Conservation (phyloP, 1,140 invertebrate genomes). For the Scaptomyza graminum region DNA sequence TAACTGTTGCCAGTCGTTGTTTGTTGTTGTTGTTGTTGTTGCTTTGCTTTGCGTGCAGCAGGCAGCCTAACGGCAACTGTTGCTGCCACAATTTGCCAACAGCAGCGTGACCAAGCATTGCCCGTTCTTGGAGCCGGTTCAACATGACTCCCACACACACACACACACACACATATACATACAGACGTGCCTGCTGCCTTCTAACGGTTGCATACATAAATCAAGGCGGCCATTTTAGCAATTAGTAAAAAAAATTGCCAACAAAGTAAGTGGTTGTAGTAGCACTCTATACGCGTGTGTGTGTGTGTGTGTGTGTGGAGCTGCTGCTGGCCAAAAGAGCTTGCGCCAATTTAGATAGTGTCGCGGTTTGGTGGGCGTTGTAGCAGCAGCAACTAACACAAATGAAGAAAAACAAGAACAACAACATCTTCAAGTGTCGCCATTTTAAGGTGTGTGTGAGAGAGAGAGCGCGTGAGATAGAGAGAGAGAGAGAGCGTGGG, state of each 20-base stretch:
- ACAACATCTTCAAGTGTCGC: constrained; percentile 35
- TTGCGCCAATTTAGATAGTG: constrained; percentile 38
- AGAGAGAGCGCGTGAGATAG: constrained; percentile 7
- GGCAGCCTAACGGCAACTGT: constrained; percentile 74
- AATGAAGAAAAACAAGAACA: constrained; percentile 1
- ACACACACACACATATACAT: constrained; percentile 6
- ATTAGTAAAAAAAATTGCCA: constrained; percentile 55
- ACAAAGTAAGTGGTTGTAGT: constrained; percentile 37
- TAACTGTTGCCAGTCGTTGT: constrained; percentile 39
- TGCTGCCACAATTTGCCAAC: constrained; percentile 69
- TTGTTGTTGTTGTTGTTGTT: constrained; percentile 7
- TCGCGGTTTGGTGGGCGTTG: constrained; percentile 23
- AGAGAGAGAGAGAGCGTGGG: constrained; percentile 9
- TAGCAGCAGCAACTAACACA: neutral
- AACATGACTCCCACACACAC: constrained; percentile 57
- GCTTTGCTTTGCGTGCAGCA: constrained; percentile 56
- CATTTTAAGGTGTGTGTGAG: constrained; percentile 23
- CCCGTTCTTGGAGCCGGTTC: constrained; percentile 57
- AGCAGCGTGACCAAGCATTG: constrained; percentile 55
- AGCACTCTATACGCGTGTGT: neutral
- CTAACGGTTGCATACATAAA: constrained; percentile 77
- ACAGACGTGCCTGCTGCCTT: constrained; percentile 33
- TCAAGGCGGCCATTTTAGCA: constrained; percentile 75
- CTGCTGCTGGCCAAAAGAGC: constrained; percentile 42
- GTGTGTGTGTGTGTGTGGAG: constrained; percentile 13